Evolutionary conservation across 2,113 vertebrate species (phyloP), one percentile per base, ranked within the genome.

Genomic region (Probosciger aterrimus): DNA sequence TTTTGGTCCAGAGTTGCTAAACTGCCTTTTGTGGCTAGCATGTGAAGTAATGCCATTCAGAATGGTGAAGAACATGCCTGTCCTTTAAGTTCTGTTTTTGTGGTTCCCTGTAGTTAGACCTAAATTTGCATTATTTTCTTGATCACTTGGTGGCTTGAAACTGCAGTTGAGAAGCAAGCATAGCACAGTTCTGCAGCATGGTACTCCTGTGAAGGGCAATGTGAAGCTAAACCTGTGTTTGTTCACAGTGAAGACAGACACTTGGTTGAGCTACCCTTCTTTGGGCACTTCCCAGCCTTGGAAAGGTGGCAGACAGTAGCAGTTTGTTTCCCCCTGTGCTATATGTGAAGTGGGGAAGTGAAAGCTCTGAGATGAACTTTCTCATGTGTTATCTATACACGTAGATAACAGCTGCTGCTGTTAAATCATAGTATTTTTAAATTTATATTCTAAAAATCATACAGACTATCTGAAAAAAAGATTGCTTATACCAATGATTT

Each of bases 211-310:
- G 43, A 35, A 46, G 60, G 57, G 70, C 70, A 59, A 15, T 5
- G 30, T 35, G 64, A 65, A 74, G 35, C 41, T 43, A 17, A 18
- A 14, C 33, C 27, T 63, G 27, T 11, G 35, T 25, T 52, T 50
- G 10, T n/a, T 76, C 39, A 52, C 47, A 6, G 6, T 27, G 37
- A 4, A 67, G 43, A 11, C 6, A 52, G 11, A 2, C 1, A 0
- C 18, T 52, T 55, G 63, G 6, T 37, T 80, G 39, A 55, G 39
- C 47, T 86, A 5, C 37, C 12, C 31, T 6, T 63, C 47, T 19
- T 14, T 14, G 63, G 43, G 23, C 28, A 14, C n/a, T 50, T 41
- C 1, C 6, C 43, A 73, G 64, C 23, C 39, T 52, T 19, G 35
- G 41, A 23, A 3, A 65, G 49, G 23, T 12, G 39, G 22, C 77